phyloP scores from a whole-genome alignment of 2,113 vertebrate species.

The Podarcis cretensis region DNA sequence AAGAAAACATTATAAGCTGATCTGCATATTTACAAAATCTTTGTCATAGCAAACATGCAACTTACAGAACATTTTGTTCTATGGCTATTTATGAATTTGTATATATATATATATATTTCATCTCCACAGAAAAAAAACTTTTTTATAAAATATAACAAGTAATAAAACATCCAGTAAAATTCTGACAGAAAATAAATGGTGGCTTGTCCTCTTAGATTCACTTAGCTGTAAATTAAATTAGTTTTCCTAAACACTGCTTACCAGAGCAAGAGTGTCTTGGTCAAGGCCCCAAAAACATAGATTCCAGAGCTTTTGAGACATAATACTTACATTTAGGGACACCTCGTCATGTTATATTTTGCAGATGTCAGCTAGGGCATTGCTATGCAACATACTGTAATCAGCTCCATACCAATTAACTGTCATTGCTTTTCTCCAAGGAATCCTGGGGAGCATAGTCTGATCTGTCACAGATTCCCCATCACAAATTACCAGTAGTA shows the following conservation, averaged over 20 bases:
- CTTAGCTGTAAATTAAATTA: constrained; percentile 60
- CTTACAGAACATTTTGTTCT: constrained; percentile 78
- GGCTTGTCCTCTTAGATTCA: constrained; percentile 69
- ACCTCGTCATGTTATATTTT: neutral
- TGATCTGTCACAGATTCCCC: neutral
- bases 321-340: constrained; percentile 55
- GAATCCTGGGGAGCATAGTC: neutral
- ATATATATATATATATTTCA: constrained; percentile 42
- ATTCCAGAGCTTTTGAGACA: constrained; percentile 64
- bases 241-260: constrained; percentile 76
- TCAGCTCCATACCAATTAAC: neutral
- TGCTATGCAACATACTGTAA: neutral
- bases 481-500: neutral
- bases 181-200: constrained; percentile 67
- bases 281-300: constrained; percentile 69
- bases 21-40: constrained; percentile 86
- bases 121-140: constrained; percentile 64
- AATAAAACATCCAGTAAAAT: constrained; percentile 73
- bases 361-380: neutral
- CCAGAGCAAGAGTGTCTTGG: constrained; percentile 73
- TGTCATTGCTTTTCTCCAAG: neutral
- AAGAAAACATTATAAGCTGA: constrained; percentile 82
- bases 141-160: constrained; percentile 51
- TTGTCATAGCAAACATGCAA: constrained; percentile 82
- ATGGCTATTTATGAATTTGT: constrained; percentile 71